Evolutionary conservation across 2,888 invertebrate genomes (phyloP).

Genomic region (Linyphia triangularis): DNA sequence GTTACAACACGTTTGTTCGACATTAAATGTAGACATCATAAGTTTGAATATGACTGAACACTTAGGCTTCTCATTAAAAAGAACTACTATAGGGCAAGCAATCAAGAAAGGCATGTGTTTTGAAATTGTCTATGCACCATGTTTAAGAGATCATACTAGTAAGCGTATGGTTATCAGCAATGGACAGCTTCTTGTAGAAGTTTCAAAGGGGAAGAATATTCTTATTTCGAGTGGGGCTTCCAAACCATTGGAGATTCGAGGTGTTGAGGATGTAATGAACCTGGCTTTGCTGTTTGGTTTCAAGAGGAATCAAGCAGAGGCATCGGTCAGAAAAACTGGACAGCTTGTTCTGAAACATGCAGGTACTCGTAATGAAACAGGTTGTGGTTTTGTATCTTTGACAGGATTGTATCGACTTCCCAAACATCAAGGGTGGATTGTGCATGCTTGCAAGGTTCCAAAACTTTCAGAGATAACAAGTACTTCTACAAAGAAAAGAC

Average conservation of each 20-base stretch:
- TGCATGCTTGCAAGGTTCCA: slow-evolving; percentile 64
- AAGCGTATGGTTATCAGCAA: slow-evolving; percentile 49
- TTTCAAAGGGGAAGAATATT: slow-evolving; percentile 52
- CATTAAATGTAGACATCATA: slow-evolving; percentile 62
- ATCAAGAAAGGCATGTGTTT: slow-evolving; percentile 43
- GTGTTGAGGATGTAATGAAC: slow-evolving; percentile 56
- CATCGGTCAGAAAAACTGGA: slow-evolving; percentile 35
- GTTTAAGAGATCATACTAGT: slow-evolving; percentile 44
- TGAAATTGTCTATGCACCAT: slow-evolving; percentile 65
- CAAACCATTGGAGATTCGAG: slow-evolving; percentile 32
- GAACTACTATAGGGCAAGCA: slow-evolving; percentile 37
- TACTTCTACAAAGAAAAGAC: background rate
- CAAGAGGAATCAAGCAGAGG: slow-evolving; percentile 33
- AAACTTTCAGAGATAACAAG: background rate
- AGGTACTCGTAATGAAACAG: slow-evolving; percentile 53
- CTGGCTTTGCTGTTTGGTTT: slow-evolving; percentile 59
- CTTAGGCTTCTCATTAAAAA: slow-evolving; percentile 54
- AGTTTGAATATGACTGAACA: slow-evolving; percentile 55
- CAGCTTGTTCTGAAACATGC: slow-evolving; percentile 51
- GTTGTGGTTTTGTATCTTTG: slow-evolving; percentile 66
- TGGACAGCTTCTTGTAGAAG: slow-evolving; percentile 37
- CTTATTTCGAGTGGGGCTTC: slow-evolving; percentile 61
- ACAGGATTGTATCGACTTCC: slow-evolving; percentile 32
- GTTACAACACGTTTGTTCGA: slow-evolving; percentile 37
- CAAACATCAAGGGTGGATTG: slow-evolving; percentile 64